Percentiles rank a stretch among this genome's conserved stretches.
phyloP scores from a whole-genome alignment of 92 coral and sea anemone genomes.

The Zoanthus gigantus region DNA sequence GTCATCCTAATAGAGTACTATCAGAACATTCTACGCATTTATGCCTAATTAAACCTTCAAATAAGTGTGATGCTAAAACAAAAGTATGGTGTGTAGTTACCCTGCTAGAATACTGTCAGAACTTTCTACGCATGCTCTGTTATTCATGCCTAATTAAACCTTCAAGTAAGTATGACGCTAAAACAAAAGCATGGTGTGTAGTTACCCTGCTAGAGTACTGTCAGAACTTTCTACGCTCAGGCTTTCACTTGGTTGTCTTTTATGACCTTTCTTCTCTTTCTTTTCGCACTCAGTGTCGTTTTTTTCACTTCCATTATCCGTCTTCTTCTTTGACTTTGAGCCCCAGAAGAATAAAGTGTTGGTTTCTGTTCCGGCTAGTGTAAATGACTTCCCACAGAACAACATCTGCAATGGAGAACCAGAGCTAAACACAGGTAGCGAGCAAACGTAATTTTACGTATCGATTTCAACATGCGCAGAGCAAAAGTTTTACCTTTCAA shows the following conservation, averaged over 20 bases:
- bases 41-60: not conserved
- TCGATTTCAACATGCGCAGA: not conserved
- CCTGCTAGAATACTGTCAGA: conserved; percentile 78
- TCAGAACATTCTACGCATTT: conserved; percentile 83
- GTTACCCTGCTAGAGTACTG: conserved; percentile 73
- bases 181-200: not conserved
- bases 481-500: not conserved
- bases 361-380: conserved; percentile 91
- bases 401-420: conserved; percentile 70
- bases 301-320: conserved; percentile 82
- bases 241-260: conserved; percentile 86
- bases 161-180: not conserved
- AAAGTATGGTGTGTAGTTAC: conserved; percentile 24
- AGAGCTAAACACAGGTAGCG: not conserved
- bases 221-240: conserved; percentile 92
- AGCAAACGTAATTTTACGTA: no score
- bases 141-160: no score
- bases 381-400: conserved; percentile 91
- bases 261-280: conserved; percentile 67
- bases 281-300: conserved; percentile 71
- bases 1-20: conserved; percentile 71
- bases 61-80: not conserved
- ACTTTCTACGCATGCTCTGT: conserved; percentile 70
- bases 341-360: conserved; percentile 98
- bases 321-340: conserved; percentile 68